Percentiles rank a stretch among this genome's conserved stretches.
These are phyloP conservation scores for Stenolophus ochropezus DNA, from an alignment of 2,888 invertebrate species.

Conservation along the genomic window DNA sequence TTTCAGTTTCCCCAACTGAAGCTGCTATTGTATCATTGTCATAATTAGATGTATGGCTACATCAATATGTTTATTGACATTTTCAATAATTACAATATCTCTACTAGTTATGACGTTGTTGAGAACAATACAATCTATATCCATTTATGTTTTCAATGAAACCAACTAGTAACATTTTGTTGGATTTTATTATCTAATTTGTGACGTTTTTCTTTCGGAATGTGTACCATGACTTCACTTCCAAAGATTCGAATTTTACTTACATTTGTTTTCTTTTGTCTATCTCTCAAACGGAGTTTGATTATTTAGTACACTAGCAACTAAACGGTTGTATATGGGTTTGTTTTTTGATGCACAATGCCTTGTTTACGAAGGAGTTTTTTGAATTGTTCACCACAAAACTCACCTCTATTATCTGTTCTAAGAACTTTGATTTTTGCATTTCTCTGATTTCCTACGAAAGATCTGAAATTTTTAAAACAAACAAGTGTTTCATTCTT, in stretches of 20 bases:
- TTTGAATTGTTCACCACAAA: conserved; percentile 62
- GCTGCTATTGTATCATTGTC: too few species aligned
- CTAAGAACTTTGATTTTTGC: conserved; percentile 65
- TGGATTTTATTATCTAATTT: conserved; percentile 67
- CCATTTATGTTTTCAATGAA: conserved; percentile 65
- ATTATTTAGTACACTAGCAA: conserved; percentile 55
- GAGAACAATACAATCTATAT: conserved; percentile 64
- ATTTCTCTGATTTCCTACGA: conserved; percentile 66
- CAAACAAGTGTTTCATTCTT: conserved; percentile 65
- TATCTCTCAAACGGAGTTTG: conserved; percentile 68
- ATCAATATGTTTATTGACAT: conserved; percentile 34
- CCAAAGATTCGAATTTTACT: conserved; percentile 67
- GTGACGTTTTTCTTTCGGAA: conserved; percentile 66
- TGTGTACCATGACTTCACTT: conserved; percentile 65
- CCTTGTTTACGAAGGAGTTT: conserved; percentile 63
- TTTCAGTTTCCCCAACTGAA: conserved; percentile 56
- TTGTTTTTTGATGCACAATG: conserved; percentile 67
- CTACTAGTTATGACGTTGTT: conserved; percentile 61
- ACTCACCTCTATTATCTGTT: conserved; percentile 65
- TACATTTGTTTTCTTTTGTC: conserved; percentile 66
- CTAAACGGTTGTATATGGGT: conserved; percentile 62
- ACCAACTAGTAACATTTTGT: conserved; percentile 64
- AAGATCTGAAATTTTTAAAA: conserved; percentile 65
- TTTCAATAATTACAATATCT: conserved; percentile 63
- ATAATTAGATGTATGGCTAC: too few species aligned